Conservation (phyloP, 2,113 vertebrate genomes). For the Erythrolamprus reginae region DNA sequence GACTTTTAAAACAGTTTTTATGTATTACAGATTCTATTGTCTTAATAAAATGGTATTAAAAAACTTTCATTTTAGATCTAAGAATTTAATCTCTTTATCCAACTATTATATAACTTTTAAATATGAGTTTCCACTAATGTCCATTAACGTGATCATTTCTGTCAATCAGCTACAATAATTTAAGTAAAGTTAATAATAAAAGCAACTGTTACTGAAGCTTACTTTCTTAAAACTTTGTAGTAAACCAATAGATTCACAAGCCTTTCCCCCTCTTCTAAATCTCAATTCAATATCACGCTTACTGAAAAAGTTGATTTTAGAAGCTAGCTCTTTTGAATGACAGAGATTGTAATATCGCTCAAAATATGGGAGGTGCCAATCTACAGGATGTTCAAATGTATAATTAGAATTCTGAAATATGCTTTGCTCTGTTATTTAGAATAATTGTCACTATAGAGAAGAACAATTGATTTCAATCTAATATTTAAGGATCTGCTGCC, state of each 20-base stretch:
- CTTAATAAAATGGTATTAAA: background rate
- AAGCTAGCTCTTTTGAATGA: background rate
- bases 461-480: background rate
- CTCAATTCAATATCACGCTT: background rate
- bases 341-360: background rate
- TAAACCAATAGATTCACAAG: background rate
- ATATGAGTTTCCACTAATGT: background rate
- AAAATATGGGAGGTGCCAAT: background rate
- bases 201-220: background rate
- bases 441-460: background rate
- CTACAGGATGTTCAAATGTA: background rate
- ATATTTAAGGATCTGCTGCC: background rate
- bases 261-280: background rate
- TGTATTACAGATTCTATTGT: background rate
- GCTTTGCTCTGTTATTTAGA: background rate
- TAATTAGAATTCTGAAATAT: background rate
- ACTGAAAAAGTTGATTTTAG: background rate
- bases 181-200: background rate
- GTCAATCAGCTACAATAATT: background rate
- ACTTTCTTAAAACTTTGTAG: background rate
- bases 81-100: background rate
- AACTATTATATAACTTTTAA: background rate
- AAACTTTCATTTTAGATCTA: background rate
- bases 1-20: background rate
- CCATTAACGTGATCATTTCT: background rate